These are phyloP conservation scores for Oriolus oriolus DNA, from an alignment of 2,113 vertebrate species.

Conservation along the genomic window DNA sequence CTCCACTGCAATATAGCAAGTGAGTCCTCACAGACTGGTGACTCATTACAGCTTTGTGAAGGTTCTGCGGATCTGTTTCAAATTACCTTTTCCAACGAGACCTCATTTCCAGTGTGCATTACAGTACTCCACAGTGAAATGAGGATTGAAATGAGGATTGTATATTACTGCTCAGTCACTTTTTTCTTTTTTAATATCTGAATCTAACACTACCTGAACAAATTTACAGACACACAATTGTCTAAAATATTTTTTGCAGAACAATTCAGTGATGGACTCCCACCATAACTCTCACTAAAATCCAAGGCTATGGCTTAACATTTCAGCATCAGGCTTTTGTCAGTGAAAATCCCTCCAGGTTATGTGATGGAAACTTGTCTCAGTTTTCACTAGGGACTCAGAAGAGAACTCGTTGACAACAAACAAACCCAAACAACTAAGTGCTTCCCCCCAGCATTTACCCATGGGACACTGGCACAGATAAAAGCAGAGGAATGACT, in stretches of 20 bases:
- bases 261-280: neutral
- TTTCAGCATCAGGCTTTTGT: neutral
- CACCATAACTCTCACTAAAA: neutral
- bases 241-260: neutral
- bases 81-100: constrained; percentile 63
- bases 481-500: neutral
- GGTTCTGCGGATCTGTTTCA: constrained; percentile 3
- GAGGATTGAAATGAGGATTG: constrained; percentile 29
- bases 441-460: neutral
- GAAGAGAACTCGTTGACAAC: neutral
- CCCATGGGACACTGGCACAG: neutral
- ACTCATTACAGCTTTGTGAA: constrained; percentile 54
- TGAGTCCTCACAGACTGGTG: constrained; percentile 18
- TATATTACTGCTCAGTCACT: neutral
- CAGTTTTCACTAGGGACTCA: neutral
- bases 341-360: neutral
- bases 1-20: constrained; percentile 21
- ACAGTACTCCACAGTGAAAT: constrained; percentile 37
- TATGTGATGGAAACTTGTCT: neutral
- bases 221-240: neutral
- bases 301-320: neutral
- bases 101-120: constrained; percentile 57
- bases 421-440: constrained; percentile 22
- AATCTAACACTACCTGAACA: neutral
- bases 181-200: neutral